Conservation (phyloP, 2,888 invertebrate species). For the Watsonalla binaria region DNA sequence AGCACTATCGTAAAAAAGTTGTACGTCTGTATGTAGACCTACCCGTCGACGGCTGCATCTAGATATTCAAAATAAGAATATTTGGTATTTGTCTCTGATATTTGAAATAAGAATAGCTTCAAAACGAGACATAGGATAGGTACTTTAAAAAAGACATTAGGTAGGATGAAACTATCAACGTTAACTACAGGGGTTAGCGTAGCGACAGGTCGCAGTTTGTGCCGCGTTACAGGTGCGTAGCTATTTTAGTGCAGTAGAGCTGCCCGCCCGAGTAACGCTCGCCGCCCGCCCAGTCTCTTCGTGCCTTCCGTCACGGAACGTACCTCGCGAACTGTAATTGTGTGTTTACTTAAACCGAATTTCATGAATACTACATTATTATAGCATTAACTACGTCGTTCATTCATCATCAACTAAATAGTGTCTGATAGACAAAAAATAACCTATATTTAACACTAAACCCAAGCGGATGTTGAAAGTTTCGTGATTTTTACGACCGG, state of each 20-base stretch:
- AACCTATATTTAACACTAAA: not conserved
- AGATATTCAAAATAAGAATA: too few relatives aligned
- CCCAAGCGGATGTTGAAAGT: slow-evolving; percentile 2
- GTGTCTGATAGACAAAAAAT: not conserved
- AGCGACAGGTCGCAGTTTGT: slow-evolving; percentile 52
- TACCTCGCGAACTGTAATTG: slow-evolving; percentile 17
- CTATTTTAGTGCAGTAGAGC: slow-evolving; percentile 62
- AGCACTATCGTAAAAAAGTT: too few relatives aligned
- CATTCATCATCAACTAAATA: not conserved
- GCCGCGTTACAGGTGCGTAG: slow-evolving; percentile 67
- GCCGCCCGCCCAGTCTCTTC: slow-evolving; percentile 65
- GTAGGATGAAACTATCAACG: slow-evolving; percentile 49
- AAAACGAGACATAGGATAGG: too few relatives aligned
- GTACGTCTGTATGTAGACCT: too few relatives aligned
- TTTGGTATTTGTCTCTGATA: too few relatives aligned
- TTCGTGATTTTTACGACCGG: slow-evolving; percentile 20
- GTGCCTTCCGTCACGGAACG: slow-evolving; percentile 37
- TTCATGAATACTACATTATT: slow-evolving; percentile 16
- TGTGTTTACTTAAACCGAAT: slow-evolving; percentile 1
- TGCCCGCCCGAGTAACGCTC: slow-evolving; percentile 36
- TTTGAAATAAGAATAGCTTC: too few relatives aligned
- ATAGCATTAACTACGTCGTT: slow-evolving; percentile 9
- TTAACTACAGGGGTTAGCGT: slow-evolving; percentile 46
- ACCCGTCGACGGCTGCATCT: too few relatives aligned
- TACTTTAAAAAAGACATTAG: slow-evolving; percentile 31